phyloP scores from a whole-genome alignment of 2,797 vertebrate genomes.

The Netta rufina region DNA sequence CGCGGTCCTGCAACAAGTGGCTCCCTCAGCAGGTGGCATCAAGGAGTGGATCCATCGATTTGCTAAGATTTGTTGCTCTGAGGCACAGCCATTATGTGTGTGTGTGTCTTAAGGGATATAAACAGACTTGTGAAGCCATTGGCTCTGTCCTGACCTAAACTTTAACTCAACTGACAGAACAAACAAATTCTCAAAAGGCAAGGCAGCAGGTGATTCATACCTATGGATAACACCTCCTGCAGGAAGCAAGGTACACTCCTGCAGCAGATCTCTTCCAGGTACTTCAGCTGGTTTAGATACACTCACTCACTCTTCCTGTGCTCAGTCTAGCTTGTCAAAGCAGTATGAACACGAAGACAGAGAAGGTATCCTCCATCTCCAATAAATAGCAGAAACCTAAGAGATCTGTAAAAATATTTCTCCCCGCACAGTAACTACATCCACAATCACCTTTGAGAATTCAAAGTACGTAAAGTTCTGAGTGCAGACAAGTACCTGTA shows the following conservation, averaged over 20 bases:
- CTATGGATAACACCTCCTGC: background rate
- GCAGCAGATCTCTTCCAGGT: background rate
- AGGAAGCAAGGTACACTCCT: background rate
- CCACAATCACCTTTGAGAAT: background rate
- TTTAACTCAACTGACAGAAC: fast-evolving
- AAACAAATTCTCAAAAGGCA: background rate
- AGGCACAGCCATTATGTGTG: background rate
- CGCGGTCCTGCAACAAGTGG: fast-evolving
- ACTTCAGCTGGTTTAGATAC: background rate
- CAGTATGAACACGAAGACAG: background rate
- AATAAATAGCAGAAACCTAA: background rate
- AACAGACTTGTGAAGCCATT: background rate
- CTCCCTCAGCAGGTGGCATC: fast-evolving
- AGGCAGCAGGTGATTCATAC: background rate
- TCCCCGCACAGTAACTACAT: background rate
- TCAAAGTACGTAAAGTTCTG: background rate
- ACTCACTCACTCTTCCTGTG: background rate
- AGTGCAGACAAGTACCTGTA: background rate
- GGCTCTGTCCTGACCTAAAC: background rate
- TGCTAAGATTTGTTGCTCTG: background rate
- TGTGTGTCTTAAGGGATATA: background rate
- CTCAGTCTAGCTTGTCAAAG: background rate
- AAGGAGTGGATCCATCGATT: background rate
- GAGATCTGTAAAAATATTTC: background rate
- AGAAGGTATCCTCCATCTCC: background rate